Evolutionary conservation across 2,888 invertebrate genomes (phyloP).

Genomic region (Slavum lentiscoides): DNA sequence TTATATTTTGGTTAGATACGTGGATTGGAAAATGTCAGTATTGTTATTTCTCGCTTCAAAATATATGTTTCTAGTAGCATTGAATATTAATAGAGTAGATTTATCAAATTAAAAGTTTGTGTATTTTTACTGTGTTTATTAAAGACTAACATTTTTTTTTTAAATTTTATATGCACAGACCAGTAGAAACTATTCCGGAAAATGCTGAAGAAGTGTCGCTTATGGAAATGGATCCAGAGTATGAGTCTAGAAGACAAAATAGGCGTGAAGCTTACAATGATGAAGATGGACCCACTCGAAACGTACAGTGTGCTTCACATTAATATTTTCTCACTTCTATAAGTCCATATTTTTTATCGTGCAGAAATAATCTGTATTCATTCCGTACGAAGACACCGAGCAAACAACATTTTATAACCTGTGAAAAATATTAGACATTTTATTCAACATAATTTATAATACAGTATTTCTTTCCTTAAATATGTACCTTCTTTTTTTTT

Average conservation of each 20-base stretch:
- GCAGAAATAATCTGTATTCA: slow-evolving; percentile 28
- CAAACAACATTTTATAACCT: slow-evolving; percentile 35
- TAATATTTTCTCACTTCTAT: slow-evolving; percentile 42
- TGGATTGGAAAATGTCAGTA: too few relatives aligned
- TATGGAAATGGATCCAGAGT: slow-evolving; percentile 77
- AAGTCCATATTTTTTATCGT: slow-evolving; percentile 32
- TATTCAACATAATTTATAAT: slow-evolving; percentile 16
- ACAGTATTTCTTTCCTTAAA: slow-evolving; percentile 43
- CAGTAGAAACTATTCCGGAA: slow-evolving; percentile 72
- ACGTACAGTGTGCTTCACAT: slow-evolving; percentile 69
- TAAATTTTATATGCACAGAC: slow-evolving; percentile 58
- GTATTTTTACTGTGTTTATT: too few relatives aligned
- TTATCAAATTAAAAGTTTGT: too few relatives aligned
- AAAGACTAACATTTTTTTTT: too few relatives aligned
- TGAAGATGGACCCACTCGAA: slow-evolving; percentile 72
- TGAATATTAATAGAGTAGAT: too few relatives aligned
- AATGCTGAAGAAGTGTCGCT: slow-evolving; percentile 75
- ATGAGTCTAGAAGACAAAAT: slow-evolving; percentile 70
- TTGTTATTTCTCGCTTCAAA: too few relatives aligned
- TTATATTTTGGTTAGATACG: background rate
- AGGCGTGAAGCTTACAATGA: slow-evolving; percentile 73
- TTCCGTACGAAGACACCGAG: slow-evolving; percentile 43
- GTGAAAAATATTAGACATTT: slow-evolving; percentile 34
- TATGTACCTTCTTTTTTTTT: slow-evolving; percentile 21
- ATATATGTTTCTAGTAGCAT: too few relatives aligned